Percentiles rank a stretch among this genome's conserved stretches.
These are phyloP conservation scores for Oenanthe oenanthe DNA, from an alignment of 2,113 vertebrate genomes.

Conservation along the genomic window DNA sequence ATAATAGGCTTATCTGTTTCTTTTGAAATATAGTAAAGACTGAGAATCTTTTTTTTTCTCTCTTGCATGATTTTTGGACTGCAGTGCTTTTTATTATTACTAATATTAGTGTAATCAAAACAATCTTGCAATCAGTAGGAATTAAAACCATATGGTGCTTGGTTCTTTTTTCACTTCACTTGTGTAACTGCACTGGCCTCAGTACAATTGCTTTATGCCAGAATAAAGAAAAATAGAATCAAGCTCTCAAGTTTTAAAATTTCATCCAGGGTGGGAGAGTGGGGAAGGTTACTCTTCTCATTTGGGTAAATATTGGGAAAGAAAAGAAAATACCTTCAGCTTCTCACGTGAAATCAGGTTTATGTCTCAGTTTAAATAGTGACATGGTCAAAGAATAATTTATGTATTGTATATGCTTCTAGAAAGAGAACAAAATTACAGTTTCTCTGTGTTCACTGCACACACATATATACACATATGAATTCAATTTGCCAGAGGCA, in stretches of 20 bases:
- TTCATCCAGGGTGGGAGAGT: fast-evolving
- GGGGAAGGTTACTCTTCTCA: background rate
- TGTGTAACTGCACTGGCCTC: background rate
- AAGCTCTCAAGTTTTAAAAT: background rate
- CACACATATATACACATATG: background rate
- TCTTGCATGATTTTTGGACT: background rate
- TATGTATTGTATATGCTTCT: background rate
- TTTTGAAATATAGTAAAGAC: background rate
- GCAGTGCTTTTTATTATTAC: background rate
- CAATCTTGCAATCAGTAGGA: background rate
- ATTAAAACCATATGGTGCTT: background rate
- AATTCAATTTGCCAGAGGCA: background rate
- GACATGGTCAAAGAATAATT: background rate
- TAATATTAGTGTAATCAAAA: constrained; percentile 19
- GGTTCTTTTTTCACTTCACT: background rate
- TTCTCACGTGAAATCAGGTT: background rate
- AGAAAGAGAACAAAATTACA: background rate
- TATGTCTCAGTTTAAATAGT: background rate
- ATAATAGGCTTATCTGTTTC: background rate
- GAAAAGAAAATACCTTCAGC: background rate
- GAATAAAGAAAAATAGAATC: background rate
- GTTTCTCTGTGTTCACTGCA: background rate
- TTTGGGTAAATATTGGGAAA: background rate
- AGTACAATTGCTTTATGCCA: background rate
- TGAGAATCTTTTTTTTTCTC: background rate